Percentiles rank a stretch among this genome's conserved stretches.
phyloP scores from a whole-genome alignment of 2,797 vertebrate genomes.

The Lepidocolaptes lacrymiger region DNA sequence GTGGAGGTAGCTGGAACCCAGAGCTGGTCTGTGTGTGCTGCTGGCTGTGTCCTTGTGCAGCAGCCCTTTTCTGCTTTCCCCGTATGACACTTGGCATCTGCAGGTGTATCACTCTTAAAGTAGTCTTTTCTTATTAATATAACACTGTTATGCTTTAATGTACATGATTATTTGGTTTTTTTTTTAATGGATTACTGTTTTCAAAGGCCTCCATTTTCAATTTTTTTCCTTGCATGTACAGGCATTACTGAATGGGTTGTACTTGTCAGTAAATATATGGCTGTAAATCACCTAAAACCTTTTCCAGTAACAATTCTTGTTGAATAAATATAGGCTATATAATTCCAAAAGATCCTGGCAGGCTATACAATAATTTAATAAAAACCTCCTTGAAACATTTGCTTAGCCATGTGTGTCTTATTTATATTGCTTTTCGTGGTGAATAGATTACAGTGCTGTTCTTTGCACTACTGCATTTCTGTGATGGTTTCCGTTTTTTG shows the following conservation, averaged over 20 bases:
- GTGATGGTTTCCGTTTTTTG: constrained; percentile 2
- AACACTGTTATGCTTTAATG: neutral
- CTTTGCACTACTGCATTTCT: neutral
- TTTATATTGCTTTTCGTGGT: constrained; percentile 8
- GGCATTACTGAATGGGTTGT: neutral
- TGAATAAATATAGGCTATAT: constrained; percentile 1
- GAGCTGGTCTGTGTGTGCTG: neutral
- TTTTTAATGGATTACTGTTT: neutral
- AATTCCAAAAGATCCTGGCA: neutral
- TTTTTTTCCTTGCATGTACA: neutral
- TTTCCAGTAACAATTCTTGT: neutral
- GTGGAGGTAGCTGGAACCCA: fast-evolving
- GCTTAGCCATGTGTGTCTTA: neutral
- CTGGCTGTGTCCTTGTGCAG: neutral
- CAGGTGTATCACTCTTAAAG: neutral
- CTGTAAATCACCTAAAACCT: neutral
- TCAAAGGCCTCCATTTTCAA: neutral
- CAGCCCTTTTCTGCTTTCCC: neutral
- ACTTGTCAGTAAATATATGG: neutral
- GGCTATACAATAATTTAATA: neutral
- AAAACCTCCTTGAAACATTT: constrained; percentile 34
- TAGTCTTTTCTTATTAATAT: neutral
- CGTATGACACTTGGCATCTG: fast-evolving
- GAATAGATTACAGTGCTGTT: neutral
- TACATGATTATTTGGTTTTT: neutral